Percentiles rank a stretch among this genome's conserved stretches.
phyloP scores from a whole-genome alignment of 2,888 invertebrate genomes.

The Metopia argyrocephala region DNA sequence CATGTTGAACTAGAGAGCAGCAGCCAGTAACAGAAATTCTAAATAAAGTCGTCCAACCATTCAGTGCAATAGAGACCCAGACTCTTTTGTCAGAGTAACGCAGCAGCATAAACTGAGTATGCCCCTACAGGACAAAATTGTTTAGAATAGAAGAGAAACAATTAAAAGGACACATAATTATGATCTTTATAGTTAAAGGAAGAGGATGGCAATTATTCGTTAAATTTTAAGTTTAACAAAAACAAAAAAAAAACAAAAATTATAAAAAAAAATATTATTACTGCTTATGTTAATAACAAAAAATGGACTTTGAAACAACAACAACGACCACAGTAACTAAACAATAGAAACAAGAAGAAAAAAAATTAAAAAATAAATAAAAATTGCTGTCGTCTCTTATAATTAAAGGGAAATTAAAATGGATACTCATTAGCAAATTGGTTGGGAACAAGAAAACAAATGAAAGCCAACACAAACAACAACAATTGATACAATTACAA shows the following conservation, averaged over 20 bases:
- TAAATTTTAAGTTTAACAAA: background rate
- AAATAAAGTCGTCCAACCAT: too few species aligned
- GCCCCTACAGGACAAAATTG: background rate
- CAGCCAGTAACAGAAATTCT: too few species aligned
- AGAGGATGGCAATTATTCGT: too few species aligned
- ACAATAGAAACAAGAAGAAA: background rate
- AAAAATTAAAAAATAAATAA: background rate
- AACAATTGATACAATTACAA: constrained; percentile 8
- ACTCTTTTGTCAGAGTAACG: background rate
- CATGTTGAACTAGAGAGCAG: background rate
- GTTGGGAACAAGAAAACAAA: constrained; percentile 6
- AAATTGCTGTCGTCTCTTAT: background rate
- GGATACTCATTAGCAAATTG: constrained; percentile 58
- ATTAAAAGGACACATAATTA: background rate
- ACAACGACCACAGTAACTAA: background rate
- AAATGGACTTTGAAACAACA: constrained; percentile 1
- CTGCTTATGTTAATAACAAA: too few species aligned
- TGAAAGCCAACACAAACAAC: background rate
- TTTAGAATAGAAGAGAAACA: background rate
- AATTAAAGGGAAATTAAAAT: constrained; percentile 46
- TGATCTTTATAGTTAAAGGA: background rate
- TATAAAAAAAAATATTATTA: too few species aligned
- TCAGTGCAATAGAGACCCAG: too few species aligned
- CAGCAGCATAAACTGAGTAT: background rate
- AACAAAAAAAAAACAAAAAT: too few species aligned